Evolutionary conservation across 2,797 vertebrate genomes (phyloP).

Genomic region (Gallinago solitaria): DNA sequence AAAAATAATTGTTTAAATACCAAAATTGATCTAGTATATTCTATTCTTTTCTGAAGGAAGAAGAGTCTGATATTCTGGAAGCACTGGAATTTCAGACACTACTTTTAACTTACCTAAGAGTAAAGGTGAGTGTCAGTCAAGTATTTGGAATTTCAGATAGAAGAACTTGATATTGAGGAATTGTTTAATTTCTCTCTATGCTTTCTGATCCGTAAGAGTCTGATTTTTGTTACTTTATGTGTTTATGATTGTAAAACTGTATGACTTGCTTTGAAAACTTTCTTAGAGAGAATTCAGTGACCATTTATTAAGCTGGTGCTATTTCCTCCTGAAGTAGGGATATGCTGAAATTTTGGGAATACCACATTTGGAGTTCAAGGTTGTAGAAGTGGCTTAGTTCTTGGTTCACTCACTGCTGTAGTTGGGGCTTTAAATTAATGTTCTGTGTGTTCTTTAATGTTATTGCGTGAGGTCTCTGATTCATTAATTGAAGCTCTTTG

Average conservation of each 20-base stretch:
- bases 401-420: not conserved
- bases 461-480: not conserved
- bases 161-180: not conserved
- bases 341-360: not conserved
- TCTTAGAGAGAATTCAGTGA: not conserved
- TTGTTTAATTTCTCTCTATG: not conserved
- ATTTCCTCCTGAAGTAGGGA: not conserved
- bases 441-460: not conserved
- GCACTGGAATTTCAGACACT: slow-evolving; percentile 82
- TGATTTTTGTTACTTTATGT: not conserved
- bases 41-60: not conserved
- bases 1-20: not conserved
- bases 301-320: not conserved
- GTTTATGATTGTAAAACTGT: not conserved
- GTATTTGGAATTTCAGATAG: not conserved
- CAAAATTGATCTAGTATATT: not conserved
- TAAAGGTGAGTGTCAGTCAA: slow-evolving; percentile 78
- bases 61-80: not conserved
- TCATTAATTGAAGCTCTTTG: not conserved
- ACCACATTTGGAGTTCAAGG: not conserved
- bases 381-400: not conserved
- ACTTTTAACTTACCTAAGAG: slow-evolving; percentile 81
- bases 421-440: not conserved
- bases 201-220: not conserved
- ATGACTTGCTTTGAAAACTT: not conserved